Conservation (phyloP, 2,113 vertebrate species). For the Serinus canaria region DNA sequence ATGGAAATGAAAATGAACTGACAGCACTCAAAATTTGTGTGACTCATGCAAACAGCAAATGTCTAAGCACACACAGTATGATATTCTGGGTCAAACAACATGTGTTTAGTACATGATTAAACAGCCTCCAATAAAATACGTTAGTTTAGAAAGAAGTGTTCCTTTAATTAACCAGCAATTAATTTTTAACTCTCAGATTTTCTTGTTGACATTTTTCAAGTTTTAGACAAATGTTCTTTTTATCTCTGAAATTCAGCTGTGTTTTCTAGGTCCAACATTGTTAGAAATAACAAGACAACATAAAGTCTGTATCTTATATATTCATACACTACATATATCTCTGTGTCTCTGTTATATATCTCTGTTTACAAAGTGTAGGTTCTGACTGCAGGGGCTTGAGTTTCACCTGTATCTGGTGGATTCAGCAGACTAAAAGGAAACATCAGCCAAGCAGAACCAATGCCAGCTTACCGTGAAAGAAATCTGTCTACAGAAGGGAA, state of each 20-base stretch:
- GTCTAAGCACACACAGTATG: background rate
- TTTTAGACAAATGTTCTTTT: background rate
- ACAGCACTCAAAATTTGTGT: background rate
- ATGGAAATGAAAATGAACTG: background rate
- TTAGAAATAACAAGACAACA: background rate
- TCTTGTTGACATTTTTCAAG: background rate
- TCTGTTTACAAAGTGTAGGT: background rate
- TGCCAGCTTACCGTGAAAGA: background rate
- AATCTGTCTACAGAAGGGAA: background rate
- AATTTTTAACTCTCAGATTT: background rate
- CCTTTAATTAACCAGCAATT: background rate
- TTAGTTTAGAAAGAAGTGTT: background rate
- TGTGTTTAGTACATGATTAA: background rate
- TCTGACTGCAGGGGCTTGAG: background rate
- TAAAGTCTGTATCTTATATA: background rate
- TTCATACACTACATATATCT: background rate
- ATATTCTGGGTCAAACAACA: background rate
- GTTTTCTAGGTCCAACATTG: background rate
- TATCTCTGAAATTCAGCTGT: background rate
- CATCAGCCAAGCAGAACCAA: background rate
- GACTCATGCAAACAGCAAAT: slow-evolving; percentile 1
- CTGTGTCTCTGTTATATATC: background rate
- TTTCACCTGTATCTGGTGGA: background rate
- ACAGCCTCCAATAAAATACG: background rate
- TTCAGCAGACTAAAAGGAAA: background rate